Conservation (phyloP, 35 echinoderm and acorn worm species). For the Heliocidaris erythrogramma region DNA sequence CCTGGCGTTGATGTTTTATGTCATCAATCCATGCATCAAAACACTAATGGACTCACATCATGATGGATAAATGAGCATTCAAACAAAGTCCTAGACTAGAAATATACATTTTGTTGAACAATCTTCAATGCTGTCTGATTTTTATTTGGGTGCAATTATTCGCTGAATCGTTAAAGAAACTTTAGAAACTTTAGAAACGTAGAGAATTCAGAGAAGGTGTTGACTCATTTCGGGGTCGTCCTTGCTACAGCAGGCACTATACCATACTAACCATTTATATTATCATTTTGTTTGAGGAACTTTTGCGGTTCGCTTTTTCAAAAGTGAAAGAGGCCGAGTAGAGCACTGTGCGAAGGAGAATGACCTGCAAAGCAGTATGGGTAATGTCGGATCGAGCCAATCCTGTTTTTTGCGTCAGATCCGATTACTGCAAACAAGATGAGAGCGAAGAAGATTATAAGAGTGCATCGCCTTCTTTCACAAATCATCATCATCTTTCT, state of each 20-base stretch:
- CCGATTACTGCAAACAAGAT: constrained; percentile 34
- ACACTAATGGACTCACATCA: neutral
- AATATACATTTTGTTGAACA: neutral
- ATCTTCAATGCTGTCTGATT: neutral
- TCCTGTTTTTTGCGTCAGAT: constrained; percentile 29
- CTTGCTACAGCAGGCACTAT: too few relatives aligned
- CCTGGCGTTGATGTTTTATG: neutral
- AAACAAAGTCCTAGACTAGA: neutral
- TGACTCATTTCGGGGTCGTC: too few relatives aligned
- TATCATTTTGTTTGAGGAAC: too few relatives aligned
- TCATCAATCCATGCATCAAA: neutral
- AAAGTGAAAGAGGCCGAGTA: neutral
- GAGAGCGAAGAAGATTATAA: constrained; percentile 8
- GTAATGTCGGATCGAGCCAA: neutral
- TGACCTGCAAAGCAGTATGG: neutral
- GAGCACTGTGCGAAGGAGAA: neutral
- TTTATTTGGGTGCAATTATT: too few relatives aligned
- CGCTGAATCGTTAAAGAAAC: too few relatives aligned
- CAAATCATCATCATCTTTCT: neutral
- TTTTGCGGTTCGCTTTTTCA: neutral
- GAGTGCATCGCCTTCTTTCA: neutral
- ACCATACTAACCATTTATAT: too few relatives aligned
- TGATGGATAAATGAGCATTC: neutral
- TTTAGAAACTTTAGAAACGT: too few relatives aligned
- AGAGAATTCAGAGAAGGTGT: too few relatives aligned